Evolutionary conservation across 2,888 invertebrate species (phyloP), one percentile per base, ranked within the genome.

Genomic region (Brachylomia viminalis): DNA sequence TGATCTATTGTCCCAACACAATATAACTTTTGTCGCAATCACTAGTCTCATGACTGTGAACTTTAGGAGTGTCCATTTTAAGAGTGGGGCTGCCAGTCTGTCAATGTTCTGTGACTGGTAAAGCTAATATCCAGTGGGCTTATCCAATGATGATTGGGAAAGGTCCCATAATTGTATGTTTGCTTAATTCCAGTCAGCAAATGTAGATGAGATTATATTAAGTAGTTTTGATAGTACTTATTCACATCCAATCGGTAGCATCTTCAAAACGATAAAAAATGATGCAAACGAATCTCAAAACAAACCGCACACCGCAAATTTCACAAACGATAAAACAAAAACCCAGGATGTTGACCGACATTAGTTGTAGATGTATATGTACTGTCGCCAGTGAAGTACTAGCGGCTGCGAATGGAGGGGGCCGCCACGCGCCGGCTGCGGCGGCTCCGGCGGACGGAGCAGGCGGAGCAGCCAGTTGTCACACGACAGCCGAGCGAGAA

Each of bases 401-500:
- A 65, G 70, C 74, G 78, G 47, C 65, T 49, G 75, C 64, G 67
- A 49, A 56, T 78, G 87, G 92, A 89, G 91, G 91, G 90, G 90
- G 87, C 86, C 82, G 91, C 92, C 91, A 91, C 92, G 93, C 93
- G 90, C 88, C 88, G 86, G 88, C 85, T 84, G 86, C 85, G 83
- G 84, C 87, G 74, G 76, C 75, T 82, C 83, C 73, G 72, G 84
- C 80, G 80, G 74, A 73, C 83, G 80, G 62, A 91, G 20, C 42
- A 10, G 10, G 42, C 42, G 42, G 20, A 58, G 64, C 73, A 81
- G 72, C 84, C 91, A 96, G 96, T 96, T 95, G 96, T 96, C 96
- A 94, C 87, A 87, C 88, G 94, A 93, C 96, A 94, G 92, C 94
- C 90, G 71, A 83, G 75, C 86, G 96, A 95, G 96, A 96, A 96